Conservation (phyloP, 1,140 invertebrate genomes). For the Fragariocoptes setiger region DNA sequence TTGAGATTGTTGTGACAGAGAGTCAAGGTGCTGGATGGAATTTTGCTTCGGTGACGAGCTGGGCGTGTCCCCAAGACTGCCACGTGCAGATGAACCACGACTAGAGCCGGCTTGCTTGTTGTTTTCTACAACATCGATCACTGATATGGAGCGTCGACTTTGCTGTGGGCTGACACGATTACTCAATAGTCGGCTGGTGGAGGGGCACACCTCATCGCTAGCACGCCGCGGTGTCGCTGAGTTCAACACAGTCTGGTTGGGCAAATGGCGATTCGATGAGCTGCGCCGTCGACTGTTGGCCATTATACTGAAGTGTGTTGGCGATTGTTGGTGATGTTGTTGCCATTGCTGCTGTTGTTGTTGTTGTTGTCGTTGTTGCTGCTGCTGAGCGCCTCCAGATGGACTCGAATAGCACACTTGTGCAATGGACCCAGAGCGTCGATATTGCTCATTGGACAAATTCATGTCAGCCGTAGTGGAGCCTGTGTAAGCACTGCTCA, state of each 20-base stretch:
- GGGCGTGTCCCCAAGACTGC: neutral
- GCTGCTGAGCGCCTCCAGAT: too few species aligned
- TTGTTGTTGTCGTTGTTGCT: too few species aligned
- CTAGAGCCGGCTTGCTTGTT: too few species aligned
- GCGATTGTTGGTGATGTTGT: too few species aligned
- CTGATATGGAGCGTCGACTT: neutral
- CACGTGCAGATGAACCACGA: neutral
- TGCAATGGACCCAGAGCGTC: too few species aligned
- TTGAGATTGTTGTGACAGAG: neutral
- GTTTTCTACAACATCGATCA: neutral
- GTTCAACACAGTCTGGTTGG: neutral
- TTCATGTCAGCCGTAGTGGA: too few species aligned
- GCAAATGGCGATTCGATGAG: neutral
- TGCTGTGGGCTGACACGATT: neutral
- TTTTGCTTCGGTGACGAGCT: neutral
- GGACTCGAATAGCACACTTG: too few species aligned
- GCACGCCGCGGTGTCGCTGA: neutral
- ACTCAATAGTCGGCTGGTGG: neutral
- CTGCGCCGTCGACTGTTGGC: neutral
- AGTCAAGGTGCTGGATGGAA: neutral
- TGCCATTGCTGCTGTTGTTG: too few species aligned
- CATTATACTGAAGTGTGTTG: too few species aligned
- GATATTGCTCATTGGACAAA: too few species aligned
- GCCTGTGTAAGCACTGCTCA: too few species aligned
- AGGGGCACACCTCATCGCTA: neutral